These are phyloP conservation scores for Furcula furcula DNA, from an alignment of 2,888 invertebrate genomes.

Conservation along the genomic window DNA sequence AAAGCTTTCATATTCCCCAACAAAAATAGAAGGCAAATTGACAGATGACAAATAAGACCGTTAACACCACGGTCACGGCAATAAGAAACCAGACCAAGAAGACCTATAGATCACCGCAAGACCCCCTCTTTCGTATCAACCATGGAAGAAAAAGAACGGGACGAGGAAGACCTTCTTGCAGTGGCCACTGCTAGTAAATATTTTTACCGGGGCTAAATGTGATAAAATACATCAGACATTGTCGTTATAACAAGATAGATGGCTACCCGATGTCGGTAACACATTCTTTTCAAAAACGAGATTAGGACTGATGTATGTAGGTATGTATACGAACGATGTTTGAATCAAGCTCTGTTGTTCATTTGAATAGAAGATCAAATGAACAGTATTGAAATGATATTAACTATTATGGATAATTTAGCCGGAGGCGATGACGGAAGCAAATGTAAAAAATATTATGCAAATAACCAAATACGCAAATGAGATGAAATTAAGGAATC, in stretches of 20 bases:
- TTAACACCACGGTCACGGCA: slow-evolving; percentile 70
- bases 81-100: slow-evolving; percentile 38
- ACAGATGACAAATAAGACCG: slow-evolving; percentile 80
- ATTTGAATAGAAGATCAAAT: slow-evolving; percentile 37
- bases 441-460: slow-evolving; percentile 5
- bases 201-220: slow-evolving; percentile 73
- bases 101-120: slow-evolving; percentile 31
- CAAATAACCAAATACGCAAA: slow-evolving; percentile 19
- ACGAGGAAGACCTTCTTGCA: slow-evolving; percentile 36
- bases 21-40: slow-evolving; percentile 78
- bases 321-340: slow-evolving; percentile 12
- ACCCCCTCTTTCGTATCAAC: slow-evolving; percentile 5
- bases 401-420: slow-evolving; percentile 14
- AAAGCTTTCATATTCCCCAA: slow-evolving; percentile 74
- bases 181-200: slow-evolving; percentile 62
- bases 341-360: slow-evolving; percentile 44
- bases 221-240: slow-evolving; percentile 79
- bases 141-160: slow-evolving; percentile 18
- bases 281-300: slow-evolving; percentile 44
- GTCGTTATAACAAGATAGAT: slow-evolving; percentile 77
- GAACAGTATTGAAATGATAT: slow-evolving; percentile 24
- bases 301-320: slow-evolving; percentile 57
- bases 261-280: slow-evolving; percentile 59
- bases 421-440: slow-evolving; percentile 17
- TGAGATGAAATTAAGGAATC: slow-evolving; percentile 22